Percentiles rank a stretch among this genome's conserved stretches.
Conservation (phyloP, 2,888 invertebrate genomes). For the Agrotis exclamationis region DNA sequence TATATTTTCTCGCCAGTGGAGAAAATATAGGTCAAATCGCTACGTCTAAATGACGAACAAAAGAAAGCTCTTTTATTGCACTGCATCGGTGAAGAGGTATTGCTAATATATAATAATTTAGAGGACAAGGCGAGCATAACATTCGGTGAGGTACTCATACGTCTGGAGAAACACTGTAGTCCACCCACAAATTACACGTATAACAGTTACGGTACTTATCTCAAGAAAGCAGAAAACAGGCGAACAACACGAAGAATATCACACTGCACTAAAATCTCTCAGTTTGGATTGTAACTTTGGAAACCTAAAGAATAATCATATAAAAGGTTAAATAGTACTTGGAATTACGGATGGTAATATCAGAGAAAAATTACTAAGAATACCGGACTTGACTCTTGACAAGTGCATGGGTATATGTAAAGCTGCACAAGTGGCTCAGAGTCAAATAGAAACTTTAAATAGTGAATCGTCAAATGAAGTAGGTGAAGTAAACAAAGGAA, state of each 20-base stretch:
- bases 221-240: constrained; percentile 2
- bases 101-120: neutral
- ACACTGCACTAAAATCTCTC: too few relatives aligned
- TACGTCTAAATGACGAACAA: too few relatives aligned
- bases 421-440: constrained; percentile 4
- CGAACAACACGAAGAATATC: too few relatives aligned
- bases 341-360: too few relatives aligned
- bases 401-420: constrained; percentile 4
- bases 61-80: constrained; percentile 2
- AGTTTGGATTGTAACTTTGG: too few relatives aligned
- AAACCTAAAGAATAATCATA: too few relatives aligned
- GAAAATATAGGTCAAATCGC: too few relatives aligned
- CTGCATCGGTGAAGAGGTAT: constrained; percentile 1
- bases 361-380: too few relatives aligned
- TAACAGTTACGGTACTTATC: neutral
- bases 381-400: too few relatives aligned
- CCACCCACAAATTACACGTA: neutral
- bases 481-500: neutral
- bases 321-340: too few relatives aligned
- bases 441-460: neutral
- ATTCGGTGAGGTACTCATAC: constrained; percentile 2
- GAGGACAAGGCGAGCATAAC: constrained; percentile 3
- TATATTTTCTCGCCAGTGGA: constrained; percentile 6
- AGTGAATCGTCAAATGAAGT: neutral
- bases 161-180: neutral